Percentiles rank a stretch among this genome's conserved stretches.
Evolutionary conservation across 2,888 invertebrate species (phyloP).

Genomic region (Leptinotarsa juncta): DNA sequence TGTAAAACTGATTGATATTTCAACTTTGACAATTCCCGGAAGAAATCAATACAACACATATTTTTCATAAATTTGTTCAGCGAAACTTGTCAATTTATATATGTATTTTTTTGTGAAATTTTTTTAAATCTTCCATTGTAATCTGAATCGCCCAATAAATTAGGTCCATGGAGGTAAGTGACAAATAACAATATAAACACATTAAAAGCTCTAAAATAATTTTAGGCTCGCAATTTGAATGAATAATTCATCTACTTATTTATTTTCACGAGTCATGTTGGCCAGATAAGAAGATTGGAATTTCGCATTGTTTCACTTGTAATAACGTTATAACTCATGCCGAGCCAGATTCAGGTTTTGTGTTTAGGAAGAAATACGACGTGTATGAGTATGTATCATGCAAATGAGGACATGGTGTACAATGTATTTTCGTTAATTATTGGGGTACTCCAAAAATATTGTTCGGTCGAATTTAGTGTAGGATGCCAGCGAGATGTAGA

Average conservation of each 20-base stretch:
- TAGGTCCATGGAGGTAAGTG: constrained; percentile 5
- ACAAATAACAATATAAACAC: constrained; percentile 25
- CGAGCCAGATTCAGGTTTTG: constrained; percentile 42
- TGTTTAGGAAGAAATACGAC: constrained; percentile 49
- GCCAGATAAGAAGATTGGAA: constrained; percentile 42
- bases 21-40: too few relatives aligned
- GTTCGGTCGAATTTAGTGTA: constrained; percentile 39
- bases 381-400: constrained; percentile 50
- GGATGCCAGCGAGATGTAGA: constrained; percentile 26
- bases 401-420: constrained; percentile 48
- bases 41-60: too few relatives aligned
- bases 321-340: constrained; percentile 47
- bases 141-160: constrained; percentile 7
- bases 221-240: constrained; percentile 26
- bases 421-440: constrained; percentile 50
- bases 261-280: constrained; percentile 37
- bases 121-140: too few relatives aligned
- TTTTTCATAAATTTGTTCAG: too few relatives aligned
- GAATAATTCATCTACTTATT: constrained; percentile 37
- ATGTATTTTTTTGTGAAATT: too few relatives aligned
- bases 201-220: constrained; percentile 35
- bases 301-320: constrained; percentile 44
- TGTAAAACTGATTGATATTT: too few relatives aligned
- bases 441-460: constrained; percentile 40
- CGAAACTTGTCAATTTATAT: too few relatives aligned